These are phyloP conservation scores for Ecliptopera silaceata DNA, from an alignment of 2,888 invertebrate genomes.

Conservation along the genomic window DNA sequence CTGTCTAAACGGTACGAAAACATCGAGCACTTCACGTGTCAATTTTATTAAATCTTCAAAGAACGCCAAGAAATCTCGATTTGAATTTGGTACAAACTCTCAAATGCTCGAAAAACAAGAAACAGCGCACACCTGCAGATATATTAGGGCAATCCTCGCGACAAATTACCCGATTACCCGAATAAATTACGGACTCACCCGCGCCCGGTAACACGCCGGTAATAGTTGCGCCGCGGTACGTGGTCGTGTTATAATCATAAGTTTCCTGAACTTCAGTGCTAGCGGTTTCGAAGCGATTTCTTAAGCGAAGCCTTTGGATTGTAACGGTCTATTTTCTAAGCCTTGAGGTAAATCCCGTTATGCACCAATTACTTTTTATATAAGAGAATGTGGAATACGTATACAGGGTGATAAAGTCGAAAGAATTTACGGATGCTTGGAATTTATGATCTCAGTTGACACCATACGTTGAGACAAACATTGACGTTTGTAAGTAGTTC, in stretches of 20 bases:
- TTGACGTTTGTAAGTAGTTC: no score
- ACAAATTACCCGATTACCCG: slow-evolving; percentile 70
- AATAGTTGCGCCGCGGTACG: slow-evolving; percentile 51
- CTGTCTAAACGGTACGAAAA: no score
- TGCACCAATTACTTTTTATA: not conserved
- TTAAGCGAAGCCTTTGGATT: not conserved
- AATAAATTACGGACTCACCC: slow-evolving; percentile 60
- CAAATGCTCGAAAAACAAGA: slow-evolving; percentile 41
- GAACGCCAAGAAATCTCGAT: not conserved
- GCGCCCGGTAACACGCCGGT: slow-evolving; percentile 35
- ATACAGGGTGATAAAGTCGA: no score
- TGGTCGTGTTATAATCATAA: slow-evolving; percentile 44
- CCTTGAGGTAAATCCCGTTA: not conserved
- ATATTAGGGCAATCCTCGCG: slow-evolving; percentile 63
- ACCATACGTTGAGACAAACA: no score
- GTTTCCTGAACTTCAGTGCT: slow-evolving; percentile 5
- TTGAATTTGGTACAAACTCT: slow-evolving; percentile 3
- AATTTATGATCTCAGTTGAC: no score
- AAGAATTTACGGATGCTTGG: no score
- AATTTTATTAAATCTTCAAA: no score
- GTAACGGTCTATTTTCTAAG: not conserved
- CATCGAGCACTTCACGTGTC: no score
- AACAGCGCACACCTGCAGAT: slow-evolving; percentile 60
- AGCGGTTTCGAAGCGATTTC: not conserved
- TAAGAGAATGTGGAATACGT: no score